Evolutionary conservation across 2,888 invertebrate genomes (phyloP).

Genomic region (Dolomedes plantarius): DNA sequence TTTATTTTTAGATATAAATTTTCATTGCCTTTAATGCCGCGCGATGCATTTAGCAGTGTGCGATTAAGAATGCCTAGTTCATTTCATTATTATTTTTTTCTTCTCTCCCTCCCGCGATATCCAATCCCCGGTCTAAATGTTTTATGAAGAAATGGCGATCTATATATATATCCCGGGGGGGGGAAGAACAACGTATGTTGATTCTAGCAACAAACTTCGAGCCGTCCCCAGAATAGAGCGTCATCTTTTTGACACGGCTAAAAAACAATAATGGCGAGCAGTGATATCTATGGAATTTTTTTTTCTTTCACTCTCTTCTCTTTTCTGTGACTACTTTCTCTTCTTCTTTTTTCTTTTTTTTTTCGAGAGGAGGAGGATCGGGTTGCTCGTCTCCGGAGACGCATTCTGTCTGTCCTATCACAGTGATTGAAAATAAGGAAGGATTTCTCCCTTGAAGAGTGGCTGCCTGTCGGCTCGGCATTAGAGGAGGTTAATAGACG

Average conservation of each 20-base stretch:
- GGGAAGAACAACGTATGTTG: slow-evolving; percentile 70
- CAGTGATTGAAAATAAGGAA: slow-evolving; percentile 67
- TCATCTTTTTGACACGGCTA: slow-evolving; percentile 69
- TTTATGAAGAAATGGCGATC: slow-evolving; percentile 64
- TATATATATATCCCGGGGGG: slow-evolving; percentile 57
- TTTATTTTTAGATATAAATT: slow-evolving; percentile 70
- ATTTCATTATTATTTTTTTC: background rate
- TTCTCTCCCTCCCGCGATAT: slow-evolving; percentile 36
- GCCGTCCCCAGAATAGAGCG: slow-evolving; percentile 54
- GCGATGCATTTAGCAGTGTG: background rate
- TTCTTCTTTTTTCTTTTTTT: background rate
- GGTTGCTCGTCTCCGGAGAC: slow-evolving; percentile 52
- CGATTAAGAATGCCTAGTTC: background rate
- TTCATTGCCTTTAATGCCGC: slow-evolving; percentile 55
- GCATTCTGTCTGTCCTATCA: slow-evolving; percentile 67
- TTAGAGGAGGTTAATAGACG: slow-evolving; percentile 2
- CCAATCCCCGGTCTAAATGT: slow-evolving; percentile 53
- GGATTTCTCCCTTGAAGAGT: background rate
- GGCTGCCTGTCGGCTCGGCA: background rate
- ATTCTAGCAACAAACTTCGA: slow-evolving; percentile 66
- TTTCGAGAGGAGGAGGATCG: slow-evolving; percentile 24
- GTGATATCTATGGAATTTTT: slow-evolving; percentile 68
- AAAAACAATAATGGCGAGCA: slow-evolving; percentile 70
- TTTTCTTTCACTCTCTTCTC: slow-evolving; percentile 30
- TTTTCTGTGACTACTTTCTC: slow-evolving; percentile 23